Percentiles rank a stretch among this genome's conserved stretches.
Conservation (phyloP, 2,888 invertebrate species). For the Xestia ashworthii region DNA sequence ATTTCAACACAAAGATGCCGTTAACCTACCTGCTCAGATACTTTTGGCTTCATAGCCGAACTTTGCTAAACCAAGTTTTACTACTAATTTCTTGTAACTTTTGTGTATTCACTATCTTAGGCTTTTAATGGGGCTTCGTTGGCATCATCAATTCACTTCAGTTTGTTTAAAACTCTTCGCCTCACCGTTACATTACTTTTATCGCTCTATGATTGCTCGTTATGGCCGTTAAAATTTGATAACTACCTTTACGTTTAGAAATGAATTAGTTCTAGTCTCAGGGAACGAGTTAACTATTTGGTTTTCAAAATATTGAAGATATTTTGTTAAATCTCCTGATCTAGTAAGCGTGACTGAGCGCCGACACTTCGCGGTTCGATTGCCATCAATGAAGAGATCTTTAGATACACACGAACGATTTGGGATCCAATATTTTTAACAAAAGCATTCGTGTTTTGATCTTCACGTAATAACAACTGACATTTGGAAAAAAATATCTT, state of each 20-base stretch:
- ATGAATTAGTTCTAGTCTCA: slow-evolving; percentile 62
- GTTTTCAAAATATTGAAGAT: slow-evolving; percentile 55
- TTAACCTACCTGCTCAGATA: slow-evolving; percentile 57
- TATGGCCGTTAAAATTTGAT: slow-evolving; percentile 47
- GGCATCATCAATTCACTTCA: slow-evolving; percentile 29
- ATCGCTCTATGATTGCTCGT: slow-evolving; percentile 46
- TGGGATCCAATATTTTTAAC: slow-evolving; percentile 72
- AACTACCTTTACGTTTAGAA: slow-evolving; percentile 41
- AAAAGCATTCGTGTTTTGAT: slow-evolving; percentile 72
- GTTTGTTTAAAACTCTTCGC: slow-evolving; percentile 38
- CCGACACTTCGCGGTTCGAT: slow-evolving; percentile 78
- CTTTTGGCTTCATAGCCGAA: slow-evolving; percentile 4
- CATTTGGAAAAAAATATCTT: slow-evolving; percentile 46
- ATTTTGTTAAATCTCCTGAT: slow-evolving; percentile 68
- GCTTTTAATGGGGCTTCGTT: neutral
- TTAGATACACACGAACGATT: slow-evolving; percentile 81
- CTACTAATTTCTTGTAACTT: slow-evolving; percentile 14
- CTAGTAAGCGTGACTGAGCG: slow-evolving; percentile 74
- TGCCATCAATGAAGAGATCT: slow-evolving; percentile 76
- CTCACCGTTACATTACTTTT: slow-evolving; percentile 36
- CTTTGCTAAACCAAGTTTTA: slow-evolving; percentile 9
- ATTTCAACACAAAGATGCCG: slow-evolving; percentile 28
- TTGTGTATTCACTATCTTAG: slow-evolving; percentile 30
- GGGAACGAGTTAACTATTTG: slow-evolving; percentile 42
- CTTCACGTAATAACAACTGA: slow-evolving; percentile 54